These are phyloP conservation scores for Enhydra lutris DNA, from an alignment of 2,113 vertebrate genomes.

Conservation along the genomic window DNA sequence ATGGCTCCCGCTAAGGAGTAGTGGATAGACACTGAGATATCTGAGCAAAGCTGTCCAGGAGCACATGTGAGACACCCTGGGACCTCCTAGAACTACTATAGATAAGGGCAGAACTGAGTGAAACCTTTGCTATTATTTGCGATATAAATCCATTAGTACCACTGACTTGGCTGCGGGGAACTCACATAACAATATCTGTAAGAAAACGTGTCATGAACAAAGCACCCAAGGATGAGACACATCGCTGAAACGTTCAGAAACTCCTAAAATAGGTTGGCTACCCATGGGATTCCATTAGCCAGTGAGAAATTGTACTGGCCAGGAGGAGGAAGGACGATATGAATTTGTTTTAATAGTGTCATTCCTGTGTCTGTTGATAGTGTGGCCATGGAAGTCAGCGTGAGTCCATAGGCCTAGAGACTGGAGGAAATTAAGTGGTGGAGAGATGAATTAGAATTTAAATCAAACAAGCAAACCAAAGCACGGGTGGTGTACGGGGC, in stretches of 20 bases:
- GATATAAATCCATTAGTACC: neutral
- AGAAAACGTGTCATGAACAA: slow-evolving; percentile 6
- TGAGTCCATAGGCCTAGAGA: slow-evolving; percentile 38
- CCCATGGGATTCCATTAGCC: slow-evolving; percentile 18
- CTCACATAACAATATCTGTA: neutral
- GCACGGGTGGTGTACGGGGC: neutral
- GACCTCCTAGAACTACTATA: neutral
- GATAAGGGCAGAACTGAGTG: neutral
- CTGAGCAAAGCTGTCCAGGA: slow-evolving; percentile 22
- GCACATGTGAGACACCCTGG: neutral
- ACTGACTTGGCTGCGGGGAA: neutral
- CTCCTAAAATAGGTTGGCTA: slow-evolving; percentile 20
- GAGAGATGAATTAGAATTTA: slow-evolving; percentile 64
- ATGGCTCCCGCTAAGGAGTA: neutral
- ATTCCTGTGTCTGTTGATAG: slow-evolving; percentile 49
- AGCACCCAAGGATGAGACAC: neutral
- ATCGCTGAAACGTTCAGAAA: slow-evolving; percentile 45
- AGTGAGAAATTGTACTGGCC: slow-evolving; percentile 4
- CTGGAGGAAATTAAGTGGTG: slow-evolving; percentile 58
- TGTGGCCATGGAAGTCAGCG: slow-evolving; percentile 30
- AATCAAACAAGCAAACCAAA: slow-evolving; percentile 60
- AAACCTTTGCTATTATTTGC: slow-evolving; percentile 14
- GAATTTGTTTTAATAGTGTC: slow-evolving; percentile 42
- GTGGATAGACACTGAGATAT: neutral
- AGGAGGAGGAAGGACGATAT: neutral